Percentiles rank a stretch among this genome's conserved stretches.
These are phyloP conservation scores for Dendronephthya gigantea DNA, from an alignment of 64 coral and sea anemone genomes.

Conservation along the genomic window DNA sequence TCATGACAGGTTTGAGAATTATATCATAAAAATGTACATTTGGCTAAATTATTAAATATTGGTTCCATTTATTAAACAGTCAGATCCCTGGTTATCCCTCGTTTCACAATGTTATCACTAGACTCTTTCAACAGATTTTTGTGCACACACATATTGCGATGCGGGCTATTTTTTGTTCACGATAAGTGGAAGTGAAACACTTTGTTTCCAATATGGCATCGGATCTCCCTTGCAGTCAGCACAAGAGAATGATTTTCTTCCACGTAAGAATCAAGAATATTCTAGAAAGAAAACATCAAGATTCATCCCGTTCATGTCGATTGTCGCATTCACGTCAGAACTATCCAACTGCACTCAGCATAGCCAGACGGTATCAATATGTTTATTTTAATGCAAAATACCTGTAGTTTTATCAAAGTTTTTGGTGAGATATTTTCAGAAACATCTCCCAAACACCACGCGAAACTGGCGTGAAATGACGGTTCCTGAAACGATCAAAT, in stretches of 20 bases:
- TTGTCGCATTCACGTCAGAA: too few relatives aligned
- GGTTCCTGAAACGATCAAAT: not conserved
- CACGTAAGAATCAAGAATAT: not conserved
- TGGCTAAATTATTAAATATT: not conserved
- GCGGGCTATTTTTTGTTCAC: not conserved
- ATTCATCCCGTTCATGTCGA: too few relatives aligned
- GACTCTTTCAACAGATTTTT: too few relatives aligned
- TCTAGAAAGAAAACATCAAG: not conserved
- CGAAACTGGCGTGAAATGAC: not conserved
- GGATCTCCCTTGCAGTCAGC: not conserved
- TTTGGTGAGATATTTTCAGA: not conserved
- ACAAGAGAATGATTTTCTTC: not conserved
- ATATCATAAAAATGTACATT: not conserved
- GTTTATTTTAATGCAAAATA: not conserved
- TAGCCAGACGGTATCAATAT: not conserved
- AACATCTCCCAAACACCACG: not conserved
- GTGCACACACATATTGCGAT: too few relatives aligned
- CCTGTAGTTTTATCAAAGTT: conserved; percentile 1
- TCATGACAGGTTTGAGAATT: not conserved
- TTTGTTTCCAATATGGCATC: not conserved
- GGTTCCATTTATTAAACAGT: not conserved
- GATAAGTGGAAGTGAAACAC: not conserved
- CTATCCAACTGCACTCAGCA: too few relatives aligned
- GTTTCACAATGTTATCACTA: too few relatives aligned
- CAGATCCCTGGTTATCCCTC: too few relatives aligned